Evolutionary conservation across 2,888 invertebrate genomes (phyloP), one percentile per base, ranked within the genome.

Genomic region (Pediacus dermestoides): DNA sequence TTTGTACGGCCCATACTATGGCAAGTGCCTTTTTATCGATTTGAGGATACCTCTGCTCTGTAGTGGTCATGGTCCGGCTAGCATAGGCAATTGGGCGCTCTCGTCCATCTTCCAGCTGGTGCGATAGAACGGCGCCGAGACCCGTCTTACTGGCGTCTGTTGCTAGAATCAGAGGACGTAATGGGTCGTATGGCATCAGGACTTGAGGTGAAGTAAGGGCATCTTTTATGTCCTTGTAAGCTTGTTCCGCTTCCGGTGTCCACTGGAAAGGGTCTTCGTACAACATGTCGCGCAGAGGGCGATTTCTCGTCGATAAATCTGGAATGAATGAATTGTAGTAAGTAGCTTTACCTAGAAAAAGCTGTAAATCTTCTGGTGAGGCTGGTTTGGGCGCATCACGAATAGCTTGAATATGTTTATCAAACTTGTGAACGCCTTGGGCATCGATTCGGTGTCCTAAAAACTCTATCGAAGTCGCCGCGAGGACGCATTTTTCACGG

Each of bases 1-100:
- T 42, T 7, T 40, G 7, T 2, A 42, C 33, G 1, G 39, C 44
- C 37, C 42, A 44, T 7, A 39, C 16, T 8, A 48, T 41, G 7
- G 46, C 32, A 7, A 43, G 22, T 18, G 37, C 44, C 23, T 48
- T 46, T 16, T 48, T 46, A 26, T 50, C 43, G 7, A 50, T 42
- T 18, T 50, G 47, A 8, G 42, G 37, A 25, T 43, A 40, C n/a
- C 23, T 23, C 27, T 21, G 25, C 21, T 40, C 43, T 9, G 42
- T 34, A 14, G 9, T 16, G 2, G 16, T 39, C 39, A 47, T 28
- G n/a, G 44, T 42, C 3, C 36, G 38, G 18, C 35, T 38, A 6
- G 44, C 42, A 11, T 39, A 42, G 3, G 39, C 42, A 10, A 44
- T 30, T 6, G 39, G 46, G 6, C 34, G 22, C 4, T 26, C 25